Conservation (phyloP, 2,113 vertebrate genomes). For the Oophaga pumilio region DNA sequence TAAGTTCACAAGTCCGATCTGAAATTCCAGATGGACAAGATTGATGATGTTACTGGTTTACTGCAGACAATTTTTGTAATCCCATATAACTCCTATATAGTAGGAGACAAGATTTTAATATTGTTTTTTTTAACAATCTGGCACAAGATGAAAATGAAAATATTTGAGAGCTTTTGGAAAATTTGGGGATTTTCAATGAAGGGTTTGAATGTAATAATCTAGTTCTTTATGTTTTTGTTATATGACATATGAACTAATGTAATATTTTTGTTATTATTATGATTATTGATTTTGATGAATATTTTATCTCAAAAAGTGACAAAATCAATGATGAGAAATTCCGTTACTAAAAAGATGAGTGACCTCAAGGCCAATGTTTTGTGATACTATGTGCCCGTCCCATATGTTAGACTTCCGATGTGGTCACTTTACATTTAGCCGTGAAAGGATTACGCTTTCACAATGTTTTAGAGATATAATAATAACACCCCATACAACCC, state of each 20-base stretch:
- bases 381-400: background rate
- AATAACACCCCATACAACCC: slow-evolving; percentile 2
- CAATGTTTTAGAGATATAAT: slow-evolving; percentile 30
- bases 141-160: background rate
- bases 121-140: background rate
- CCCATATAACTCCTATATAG: background rate
- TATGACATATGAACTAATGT: background rate
- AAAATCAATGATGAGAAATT: background rate
- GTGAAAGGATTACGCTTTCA: slow-evolving; percentile 34
- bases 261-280: background rate
- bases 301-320: background rate
- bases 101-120: background rate
- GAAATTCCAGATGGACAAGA: too few species aligned
- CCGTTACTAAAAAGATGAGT: background rate
- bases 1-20: background rate
- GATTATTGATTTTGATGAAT: background rate
- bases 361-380: background rate
- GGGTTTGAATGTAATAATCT: background rate
- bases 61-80: background rate
- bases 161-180: background rate
- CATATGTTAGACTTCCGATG: background rate
- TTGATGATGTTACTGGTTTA: too few species aligned
- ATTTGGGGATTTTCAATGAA: background rate
- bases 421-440: slow-evolving; percentile 41
- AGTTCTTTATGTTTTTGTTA: background rate